Conservation (phyloP, 1,140 invertebrate genomes). For the Hypothenemus hampei region DNA sequence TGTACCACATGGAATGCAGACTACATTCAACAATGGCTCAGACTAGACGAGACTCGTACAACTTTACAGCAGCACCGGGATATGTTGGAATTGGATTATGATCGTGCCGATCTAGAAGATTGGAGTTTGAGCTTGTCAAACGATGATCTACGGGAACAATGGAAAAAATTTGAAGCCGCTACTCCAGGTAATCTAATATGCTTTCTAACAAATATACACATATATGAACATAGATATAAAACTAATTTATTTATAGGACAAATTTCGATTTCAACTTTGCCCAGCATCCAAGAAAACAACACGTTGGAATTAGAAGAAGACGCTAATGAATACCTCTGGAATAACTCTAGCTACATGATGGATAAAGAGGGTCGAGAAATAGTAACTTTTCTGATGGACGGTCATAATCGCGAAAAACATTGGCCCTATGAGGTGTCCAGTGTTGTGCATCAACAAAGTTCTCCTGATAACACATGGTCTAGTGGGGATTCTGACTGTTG, state of each 20-base stretch:
- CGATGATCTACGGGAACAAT: constrained; percentile 57
- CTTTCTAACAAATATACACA: neutral
- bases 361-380: constrained; percentile 52
- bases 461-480: constrained; percentile 61
- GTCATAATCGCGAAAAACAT: constrained; percentile 41
- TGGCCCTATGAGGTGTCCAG: constrained; percentile 47
- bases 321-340: constrained; percentile 68
- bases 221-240: neutral
- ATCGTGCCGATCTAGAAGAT: constrained; percentile 69
- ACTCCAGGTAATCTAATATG: constrained; percentile 20
- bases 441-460: constrained; percentile 37
- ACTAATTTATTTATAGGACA: constrained; percentile 41
- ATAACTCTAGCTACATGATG: constrained; percentile 57
- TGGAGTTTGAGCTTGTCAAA: constrained; percentile 70
- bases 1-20: constrained; percentile 65
- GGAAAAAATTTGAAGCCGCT: constrained; percentile 32
- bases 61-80: constrained; percentile 61
- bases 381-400: constrained; percentile 46
- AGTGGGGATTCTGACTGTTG: constrained; percentile 52
- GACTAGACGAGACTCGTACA: constrained; percentile 63
- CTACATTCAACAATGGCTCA: constrained; percentile 70
- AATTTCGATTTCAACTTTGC: constrained; percentile 58
- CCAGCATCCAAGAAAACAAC: constrained; percentile 68
- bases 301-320: constrained; percentile 67
- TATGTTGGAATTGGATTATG: constrained; percentile 65